These are phyloP conservation scores for Diadromus collaris DNA, from an alignment of 2,888 invertebrate species.

Conservation along the genomic window DNA sequence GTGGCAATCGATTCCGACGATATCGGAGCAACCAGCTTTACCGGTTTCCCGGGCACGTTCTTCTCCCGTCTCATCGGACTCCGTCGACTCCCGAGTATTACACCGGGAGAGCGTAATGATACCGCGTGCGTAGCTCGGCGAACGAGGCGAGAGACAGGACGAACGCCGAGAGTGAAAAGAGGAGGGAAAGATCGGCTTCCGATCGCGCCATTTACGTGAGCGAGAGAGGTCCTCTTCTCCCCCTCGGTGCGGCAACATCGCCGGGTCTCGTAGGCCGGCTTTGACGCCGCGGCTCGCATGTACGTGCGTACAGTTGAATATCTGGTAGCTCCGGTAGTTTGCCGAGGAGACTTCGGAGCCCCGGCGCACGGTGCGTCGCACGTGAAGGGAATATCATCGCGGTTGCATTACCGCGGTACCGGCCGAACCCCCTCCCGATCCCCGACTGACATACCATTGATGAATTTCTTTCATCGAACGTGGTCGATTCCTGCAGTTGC, in stretches of 20 bases:
- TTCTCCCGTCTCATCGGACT: conserved; percentile 40
- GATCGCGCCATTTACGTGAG: conserved; percentile 56
- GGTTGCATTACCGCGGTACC: conserved; percentile 8
- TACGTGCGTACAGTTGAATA: conserved; percentile 16
- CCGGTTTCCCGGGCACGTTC: conserved; percentile 68
- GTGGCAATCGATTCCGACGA: conserved; percentile 71
- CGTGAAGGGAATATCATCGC: conserved; percentile 47
- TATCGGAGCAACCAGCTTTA: conserved; percentile 68
- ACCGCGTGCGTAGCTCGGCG: conserved; percentile 50
- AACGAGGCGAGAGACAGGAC: conserved; percentile 7
- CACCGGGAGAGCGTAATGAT: conserved; percentile 60
- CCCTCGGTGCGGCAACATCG: conserved; percentile 1
- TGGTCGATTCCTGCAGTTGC: conserved; percentile 1
- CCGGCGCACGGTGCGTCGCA: conserved; percentile 46
- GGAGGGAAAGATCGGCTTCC: conserved; percentile 39
- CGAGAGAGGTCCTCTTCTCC: conserved; percentile 13
- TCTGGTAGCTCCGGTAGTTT: conserved; percentile 28
- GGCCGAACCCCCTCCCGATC: background rate
- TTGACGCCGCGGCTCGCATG: conserved; percentile 11
- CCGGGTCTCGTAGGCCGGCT: conserved; percentile 2
- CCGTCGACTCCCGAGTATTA: conserved; percentile 50
- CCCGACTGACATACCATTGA: conserved; percentile 47
- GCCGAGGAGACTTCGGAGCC: conserved; percentile 31
- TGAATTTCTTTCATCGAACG: conserved; percentile 53
- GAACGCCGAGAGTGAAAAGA: background rate